Evolutionary conservation across 1,140 invertebrate species (phyloP).

Genomic region (Dendroctonus valens): DNA sequence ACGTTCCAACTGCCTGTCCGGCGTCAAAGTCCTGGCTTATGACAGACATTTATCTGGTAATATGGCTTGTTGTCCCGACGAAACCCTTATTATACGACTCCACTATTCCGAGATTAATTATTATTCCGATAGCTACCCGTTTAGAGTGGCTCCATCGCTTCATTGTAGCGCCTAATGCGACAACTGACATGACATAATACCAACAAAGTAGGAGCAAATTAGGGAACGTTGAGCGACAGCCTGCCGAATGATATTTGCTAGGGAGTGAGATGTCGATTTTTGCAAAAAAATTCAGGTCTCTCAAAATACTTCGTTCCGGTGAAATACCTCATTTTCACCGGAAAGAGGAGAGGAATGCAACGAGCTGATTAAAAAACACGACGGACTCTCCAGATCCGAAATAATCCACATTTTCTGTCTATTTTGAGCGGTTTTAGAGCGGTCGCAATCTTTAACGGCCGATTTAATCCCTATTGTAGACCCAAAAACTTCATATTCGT

Average conservation of each 20-base stretch:
- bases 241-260: not conserved
- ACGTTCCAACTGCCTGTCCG: too few species aligned
- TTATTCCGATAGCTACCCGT: slow-evolving; percentile 27
- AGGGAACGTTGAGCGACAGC: not conserved
- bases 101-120: slow-evolving; percentile 28
- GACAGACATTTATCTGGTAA: slow-evolving; percentile 13
- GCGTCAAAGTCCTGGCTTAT: not conserved
- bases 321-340: not conserved
- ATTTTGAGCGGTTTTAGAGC: too few species aligned
- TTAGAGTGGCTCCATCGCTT: slow-evolving; percentile 18
- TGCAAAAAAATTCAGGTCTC: not conserved
- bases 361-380: not conserved
- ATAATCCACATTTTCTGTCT: too few species aligned
- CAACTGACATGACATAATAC: slow-evolving; percentile 28
- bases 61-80: slow-evolving; percentile 1
- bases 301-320: not conserved
- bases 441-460: too few species aligned
- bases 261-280: not conserved
- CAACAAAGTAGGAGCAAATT: slow-evolving; percentile 26
- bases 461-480: too few species aligned
- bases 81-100: slow-evolving; percentile 18
- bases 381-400: too few species aligned
- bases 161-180: slow-evolving; percentile 25
- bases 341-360: not conserved
- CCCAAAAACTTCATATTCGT: too few species aligned